Percentiles rank a stretch among this genome's conserved stretches.
phyloP scores from a whole-genome alignment of 2,113 vertebrate genomes.

The Vulpes ferrilata region DNA sequence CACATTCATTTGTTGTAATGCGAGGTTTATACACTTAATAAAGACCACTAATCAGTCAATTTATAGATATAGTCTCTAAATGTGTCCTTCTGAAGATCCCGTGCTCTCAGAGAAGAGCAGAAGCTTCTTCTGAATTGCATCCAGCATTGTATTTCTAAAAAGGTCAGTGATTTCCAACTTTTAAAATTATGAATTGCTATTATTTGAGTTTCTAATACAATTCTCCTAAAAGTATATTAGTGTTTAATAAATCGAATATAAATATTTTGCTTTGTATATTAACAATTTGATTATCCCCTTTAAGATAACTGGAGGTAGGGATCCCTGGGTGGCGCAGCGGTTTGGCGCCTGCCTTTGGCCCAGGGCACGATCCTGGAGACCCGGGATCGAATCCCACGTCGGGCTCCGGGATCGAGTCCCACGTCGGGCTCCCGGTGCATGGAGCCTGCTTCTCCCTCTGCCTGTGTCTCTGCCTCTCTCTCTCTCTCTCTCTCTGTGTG shows the following conservation, averaged over 20 bases:
- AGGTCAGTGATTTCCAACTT: constrained; percentile 17
- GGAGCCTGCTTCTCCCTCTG: too few relatives aligned
- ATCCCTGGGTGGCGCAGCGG: too few relatives aligned
- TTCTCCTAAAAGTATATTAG: neutral
- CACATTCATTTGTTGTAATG: neutral
- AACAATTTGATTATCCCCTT: constrained; percentile 18
- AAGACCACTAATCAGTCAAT: neutral
- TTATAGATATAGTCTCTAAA: constrained; percentile 10
- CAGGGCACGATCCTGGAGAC: too few relatives aligned
- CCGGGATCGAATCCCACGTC: too few relatives aligned
- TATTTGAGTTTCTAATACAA: constrained; percentile 16
- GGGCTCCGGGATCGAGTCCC: too few relatives aligned
- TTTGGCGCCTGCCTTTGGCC: too few relatives aligned
- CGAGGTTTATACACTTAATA: neutral
- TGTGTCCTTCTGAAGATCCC: neutral
- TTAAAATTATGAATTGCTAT: constrained; percentile 30
- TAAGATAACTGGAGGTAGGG: neutral
- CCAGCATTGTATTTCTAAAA: neutral
- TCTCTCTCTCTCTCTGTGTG: too few relatives aligned
- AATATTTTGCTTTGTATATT: constrained; percentile 18
- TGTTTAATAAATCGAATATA: constrained; percentile 37
- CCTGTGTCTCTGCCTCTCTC: too few relatives aligned
- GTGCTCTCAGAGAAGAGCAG: constrained; percentile 15
- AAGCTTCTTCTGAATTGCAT: constrained; percentile 31
- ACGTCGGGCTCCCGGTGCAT: too few relatives aligned